Evolutionary conservation across 2,888 invertebrate species (phyloP), one percentile per base, ranked within the genome.

Genomic region (Cryptus viduatorius): DNA sequence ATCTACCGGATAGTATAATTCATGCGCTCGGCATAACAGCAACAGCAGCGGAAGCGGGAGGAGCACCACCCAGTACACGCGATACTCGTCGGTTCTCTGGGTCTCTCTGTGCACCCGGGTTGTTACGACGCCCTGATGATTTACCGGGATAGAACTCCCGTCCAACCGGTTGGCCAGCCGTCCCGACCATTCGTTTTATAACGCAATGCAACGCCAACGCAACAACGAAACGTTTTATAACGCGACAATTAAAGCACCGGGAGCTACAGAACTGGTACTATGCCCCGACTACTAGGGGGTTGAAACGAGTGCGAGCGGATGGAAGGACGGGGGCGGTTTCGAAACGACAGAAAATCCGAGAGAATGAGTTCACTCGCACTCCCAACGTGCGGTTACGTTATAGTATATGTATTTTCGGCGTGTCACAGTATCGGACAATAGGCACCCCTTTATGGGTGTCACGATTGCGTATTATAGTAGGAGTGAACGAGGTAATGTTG

Each of bases 1-100:
- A 88, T 90, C 89, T 86, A 87, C 82, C 86, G 88, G 88, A 90
- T 89, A 88, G 88, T 89, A 91, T 91, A 91, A 91, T 89, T 90
- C 88, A 88, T 90, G 88, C 78, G 87, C 88, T 88, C 88, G 53
- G 77, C 69, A 72, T n/a, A 68, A 69, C 46, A 59, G 48, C 46
- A 72, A 19, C 73, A 61, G 56, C 75, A 24, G 24, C 24, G 24
- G 24, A 24, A 24, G 24, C 24, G 24, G 24, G 24, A 24, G 24
- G 2, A 53, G 72, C 77, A 80, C 73, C 48, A 77, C 73, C 68
- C 37, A 67, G 88, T 88, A 88, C 83, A 86, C 87, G 86, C 85
- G 87, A 86, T 85, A 81, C 72, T 84, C 83, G 84, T 83, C 75
- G 71, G 65, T 78, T 72, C 72, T 59, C 72, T 59, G 56, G 68